Percentiles rank a stretch among this genome's conserved stretches.
phyloP scores from a whole-genome alignment of 2,113 vertebrate genomes.

The Cyprinodon tularosa region DNA sequence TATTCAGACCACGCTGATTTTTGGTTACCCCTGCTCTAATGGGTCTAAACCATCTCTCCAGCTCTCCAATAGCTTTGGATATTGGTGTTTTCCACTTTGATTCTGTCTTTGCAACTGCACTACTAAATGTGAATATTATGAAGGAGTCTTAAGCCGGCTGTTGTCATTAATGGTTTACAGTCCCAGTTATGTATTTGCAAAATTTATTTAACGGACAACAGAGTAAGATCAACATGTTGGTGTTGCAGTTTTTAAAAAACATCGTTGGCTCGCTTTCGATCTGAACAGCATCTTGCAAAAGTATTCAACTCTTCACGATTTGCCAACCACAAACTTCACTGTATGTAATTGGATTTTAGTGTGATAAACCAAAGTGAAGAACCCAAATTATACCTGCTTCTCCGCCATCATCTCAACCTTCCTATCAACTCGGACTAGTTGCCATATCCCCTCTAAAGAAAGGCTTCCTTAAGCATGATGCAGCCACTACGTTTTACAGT shows the following conservation, averaged over 20 bases:
- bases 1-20: no score
- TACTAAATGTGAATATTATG: constrained; percentile 70
- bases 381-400: no score
- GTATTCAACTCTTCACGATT: not conserved
- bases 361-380: not conserved
- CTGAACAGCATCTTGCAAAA: not conserved
- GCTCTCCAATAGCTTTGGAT: constrained; percentile 58
- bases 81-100: constrained; percentile 26
- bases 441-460: not conserved
- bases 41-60: constrained; percentile 23
- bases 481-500: not conserved
- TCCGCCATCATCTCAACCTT: not conserved
- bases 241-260: constrained; percentile 22
- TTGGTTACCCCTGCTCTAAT: not conserved
- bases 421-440: not conserved
- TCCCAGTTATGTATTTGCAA: constrained; percentile 26
- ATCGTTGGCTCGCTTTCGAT: constrained; percentile 5
- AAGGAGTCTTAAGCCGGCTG: constrained; percentile 53
- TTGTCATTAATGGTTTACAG: constrained; percentile 57
- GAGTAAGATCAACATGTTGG: constrained; percentile 24
- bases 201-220: constrained; percentile 49
- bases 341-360: not conserved
- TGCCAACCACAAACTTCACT: not conserved
- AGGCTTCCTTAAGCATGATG: not conserved
- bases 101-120: constrained; percentile 41